These are phyloP conservation scores for Cyprinodon variegatus DNA, from an alignment of 2,113 vertebrate genomes.

Conservation along the genomic window DNA sequence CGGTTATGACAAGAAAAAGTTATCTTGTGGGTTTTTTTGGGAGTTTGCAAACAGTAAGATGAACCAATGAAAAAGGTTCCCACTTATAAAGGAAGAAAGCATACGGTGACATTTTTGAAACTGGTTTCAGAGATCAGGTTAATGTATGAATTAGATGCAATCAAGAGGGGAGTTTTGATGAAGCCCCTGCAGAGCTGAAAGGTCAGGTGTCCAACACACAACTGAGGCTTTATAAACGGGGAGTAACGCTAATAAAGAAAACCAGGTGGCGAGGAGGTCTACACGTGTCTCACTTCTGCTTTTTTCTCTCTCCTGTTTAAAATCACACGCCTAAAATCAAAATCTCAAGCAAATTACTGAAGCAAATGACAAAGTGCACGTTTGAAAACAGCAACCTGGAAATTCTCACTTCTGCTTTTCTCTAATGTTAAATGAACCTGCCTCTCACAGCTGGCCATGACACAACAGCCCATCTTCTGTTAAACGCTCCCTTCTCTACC, in stretches of 20 bases:
- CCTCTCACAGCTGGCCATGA: slow-evolving; percentile 11
- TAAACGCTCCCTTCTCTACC: not conserved
- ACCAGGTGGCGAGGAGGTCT: slow-evolving; percentile 1
- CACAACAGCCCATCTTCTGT: not conserved
- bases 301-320: not conserved
- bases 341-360: slow-evolving; percentile 35
- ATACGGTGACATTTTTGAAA: not conserved
- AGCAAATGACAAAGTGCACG: slow-evolving; percentile 26
- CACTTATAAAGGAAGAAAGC: not conserved
- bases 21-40: slow-evolving; percentile 53
- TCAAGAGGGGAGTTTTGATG: not conserved
- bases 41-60: slow-evolving; percentile 18
- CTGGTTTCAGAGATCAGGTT: not conserved
- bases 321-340: slow-evolving; percentile 27
- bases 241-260: slow-evolving; percentile 2
- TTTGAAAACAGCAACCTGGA: slow-evolving; percentile 24
- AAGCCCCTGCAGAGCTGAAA: slow-evolving; percentile 2
- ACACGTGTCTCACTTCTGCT: slow-evolving; percentile 21
- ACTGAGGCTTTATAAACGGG: slow-evolving; percentile 12
- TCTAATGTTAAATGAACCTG: slow-evolving; percentile 34
- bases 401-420: slow-evolving; percentile 33
- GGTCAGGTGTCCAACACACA: slow-evolving; percentile 4
- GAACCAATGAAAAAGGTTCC: not conserved
- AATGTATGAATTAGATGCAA: not conserved
- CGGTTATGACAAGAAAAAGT: slow-evolving; percentile 44